Percentiles rank a stretch among this genome's conserved stretches.
Conservation (phyloP, 2,888 invertebrate genomes). For the Leptinotarsa juncta region DNA sequence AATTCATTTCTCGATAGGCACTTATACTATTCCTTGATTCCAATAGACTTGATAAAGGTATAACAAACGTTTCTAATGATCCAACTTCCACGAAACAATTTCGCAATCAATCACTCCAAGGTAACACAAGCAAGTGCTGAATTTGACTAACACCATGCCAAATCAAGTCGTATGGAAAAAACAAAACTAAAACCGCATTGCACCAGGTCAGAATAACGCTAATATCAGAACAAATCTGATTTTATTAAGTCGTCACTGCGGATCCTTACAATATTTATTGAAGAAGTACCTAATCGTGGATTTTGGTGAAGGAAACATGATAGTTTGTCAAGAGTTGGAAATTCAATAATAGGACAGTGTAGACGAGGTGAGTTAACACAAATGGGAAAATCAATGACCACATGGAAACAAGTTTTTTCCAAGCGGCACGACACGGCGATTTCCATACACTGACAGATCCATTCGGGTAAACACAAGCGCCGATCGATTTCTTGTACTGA, state of each 20-base stretch:
- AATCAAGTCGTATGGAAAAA: neutral
- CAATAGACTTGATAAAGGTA: too few species aligned
- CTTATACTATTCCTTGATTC: too few species aligned
- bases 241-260: neutral
- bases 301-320: neutral
- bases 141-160: neutral
- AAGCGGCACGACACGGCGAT: neutral
- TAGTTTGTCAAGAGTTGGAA: slow-evolving; percentile 14
- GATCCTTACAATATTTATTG: neutral
- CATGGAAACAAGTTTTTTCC: slow-evolving; percentile 15
- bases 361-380: slow-evolving; percentile 15
- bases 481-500: neutral
- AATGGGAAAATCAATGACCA: slow-evolving; percentile 26
- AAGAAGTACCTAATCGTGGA: neutral
- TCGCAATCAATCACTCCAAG: neutral
- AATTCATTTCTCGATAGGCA: too few species aligned
- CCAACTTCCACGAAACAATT: neutral
- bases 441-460: neutral
- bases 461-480: neutral
- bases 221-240: neutral
- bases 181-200: neutral
- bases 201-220: neutral
- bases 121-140: neutral
- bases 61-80: neutral
- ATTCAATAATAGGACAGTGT: slow-evolving; percentile 7